These are phyloP conservation scores for Amphimedon queenslandica DNA, from an alignment of 37 sponge, comb jelly and placozoan genomes.

Conservation along the genomic window DNA sequence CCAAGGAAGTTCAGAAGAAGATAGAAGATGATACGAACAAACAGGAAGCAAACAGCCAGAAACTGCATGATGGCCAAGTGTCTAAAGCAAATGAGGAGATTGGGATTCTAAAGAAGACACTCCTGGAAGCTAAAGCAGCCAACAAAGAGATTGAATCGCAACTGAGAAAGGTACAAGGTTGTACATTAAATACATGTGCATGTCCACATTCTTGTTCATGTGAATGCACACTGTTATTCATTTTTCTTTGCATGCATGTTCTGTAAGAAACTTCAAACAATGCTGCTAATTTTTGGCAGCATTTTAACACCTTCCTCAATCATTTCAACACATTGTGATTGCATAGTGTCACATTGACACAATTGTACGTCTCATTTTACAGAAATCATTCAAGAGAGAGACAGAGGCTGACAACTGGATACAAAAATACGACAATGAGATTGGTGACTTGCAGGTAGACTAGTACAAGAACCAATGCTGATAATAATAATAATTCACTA, in stretches of 20 bases:
- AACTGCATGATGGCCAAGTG: conserved; percentile 22
- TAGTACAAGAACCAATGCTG: neutral
- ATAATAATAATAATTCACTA: neutral
- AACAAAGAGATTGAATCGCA: conserved; percentile 76
- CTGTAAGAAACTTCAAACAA: too few species aligned
- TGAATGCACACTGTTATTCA: too few species aligned
- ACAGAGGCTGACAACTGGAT: conserved; percentile 96
- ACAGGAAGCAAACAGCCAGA: conserved; percentile 43
- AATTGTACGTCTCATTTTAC: neutral
- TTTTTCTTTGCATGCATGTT: too few species aligned
- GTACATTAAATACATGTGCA: neutral
- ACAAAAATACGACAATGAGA: conserved; percentile 86
- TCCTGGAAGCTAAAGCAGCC: conserved; percentile 36
- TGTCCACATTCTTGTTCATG: neutral
- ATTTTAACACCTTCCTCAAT: too few species aligned
- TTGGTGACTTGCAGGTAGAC: conserved; percentile 86
- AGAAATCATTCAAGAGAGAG: conserved; percentile 83
- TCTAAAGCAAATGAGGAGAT: conserved; percentile 53
- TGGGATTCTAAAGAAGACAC: conserved; percentile 51
- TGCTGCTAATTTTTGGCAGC: too few species aligned
- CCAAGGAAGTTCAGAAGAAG: conserved; percentile 66
- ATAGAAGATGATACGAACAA: conserved; percentile 60
- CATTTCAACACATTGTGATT: neutral
- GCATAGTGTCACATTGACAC: neutral
- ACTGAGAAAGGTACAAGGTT: conserved; percentile 59